A percentile compares a stretch with the other conserved stretches of the same genome.
Conservation (phyloP, 1,140 invertebrate species). For the Drosophila kohkoa region DNA sequence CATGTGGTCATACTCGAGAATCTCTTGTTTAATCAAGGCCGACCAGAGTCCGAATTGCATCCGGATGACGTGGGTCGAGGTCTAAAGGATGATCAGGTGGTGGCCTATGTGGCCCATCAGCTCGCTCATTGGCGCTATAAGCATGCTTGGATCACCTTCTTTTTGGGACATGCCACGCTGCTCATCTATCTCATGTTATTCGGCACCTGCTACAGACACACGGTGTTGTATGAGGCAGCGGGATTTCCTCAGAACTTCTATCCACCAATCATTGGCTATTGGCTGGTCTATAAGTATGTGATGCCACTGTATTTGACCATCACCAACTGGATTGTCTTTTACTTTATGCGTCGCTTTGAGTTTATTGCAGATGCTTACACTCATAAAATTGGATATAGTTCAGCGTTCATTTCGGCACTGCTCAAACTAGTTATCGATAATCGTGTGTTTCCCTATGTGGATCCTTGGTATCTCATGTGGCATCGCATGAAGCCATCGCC, state of each 20-base stretch:
- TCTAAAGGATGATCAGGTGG: slow-evolving; percentile 22
- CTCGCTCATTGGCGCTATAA: slow-evolving; percentile 45
- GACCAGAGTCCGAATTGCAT: not conserved
- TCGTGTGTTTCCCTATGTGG: slow-evolving; percentile 21
- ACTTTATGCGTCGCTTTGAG: slow-evolving; percentile 13
- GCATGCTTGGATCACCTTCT: slow-evolving; percentile 8
- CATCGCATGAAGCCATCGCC: slow-evolving; percentile 17
- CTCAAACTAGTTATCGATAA: slow-evolving; percentile 26
- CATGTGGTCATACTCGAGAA: slow-evolving; percentile 51
- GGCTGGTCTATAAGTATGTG: slow-evolving; percentile 46
- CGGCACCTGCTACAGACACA: slow-evolving; percentile 8
- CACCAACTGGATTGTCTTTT: slow-evolving; percentile 38
- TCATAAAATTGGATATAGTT: not conserved
- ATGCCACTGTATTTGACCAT: slow-evolving; percentile 43
- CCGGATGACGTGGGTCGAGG: slow-evolving; percentile 41
- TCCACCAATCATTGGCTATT: slow-evolving; percentile 47
- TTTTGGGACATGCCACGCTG: slow-evolving; percentile 11
- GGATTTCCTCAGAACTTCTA: slow-evolving; percentile 43
- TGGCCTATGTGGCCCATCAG: slow-evolving; percentile 56
- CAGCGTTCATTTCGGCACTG: not conserved
- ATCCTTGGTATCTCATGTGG: slow-evolving; percentile 39
- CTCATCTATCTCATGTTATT: slow-evolving; percentile 53
- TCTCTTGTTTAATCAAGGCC: slow-evolving; percentile 39
- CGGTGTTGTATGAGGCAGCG: slow-evolving; percentile 35
- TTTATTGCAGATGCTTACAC: slow-evolving; percentile 9